Percentiles rank a stretch among this genome's conserved stretches.
phyloP scores from a whole-genome alignment of 1,140 invertebrate species.

The Tetramorium alpestre region DNA sequence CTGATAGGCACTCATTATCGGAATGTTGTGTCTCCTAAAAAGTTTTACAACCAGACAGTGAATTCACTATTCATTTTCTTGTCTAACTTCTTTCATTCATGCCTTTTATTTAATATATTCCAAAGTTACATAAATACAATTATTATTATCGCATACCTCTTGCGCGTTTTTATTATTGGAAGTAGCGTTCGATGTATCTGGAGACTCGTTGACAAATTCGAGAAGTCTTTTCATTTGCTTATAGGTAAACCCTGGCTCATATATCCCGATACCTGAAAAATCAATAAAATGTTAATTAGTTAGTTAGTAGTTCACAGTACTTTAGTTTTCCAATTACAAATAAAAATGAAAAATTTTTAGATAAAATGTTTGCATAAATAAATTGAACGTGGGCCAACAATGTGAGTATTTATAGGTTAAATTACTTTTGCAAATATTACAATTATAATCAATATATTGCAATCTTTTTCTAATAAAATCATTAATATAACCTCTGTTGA shows the following conservation, averaged over 20 bases:
- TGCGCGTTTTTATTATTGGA: slow-evolving; percentile 42
- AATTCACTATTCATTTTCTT: neutral
- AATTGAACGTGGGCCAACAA: too few species aligned
- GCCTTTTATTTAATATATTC: neutral
- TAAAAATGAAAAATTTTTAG: too few species aligned
- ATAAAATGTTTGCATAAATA: too few species aligned
- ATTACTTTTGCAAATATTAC: neutral
- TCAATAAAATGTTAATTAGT: neutral
- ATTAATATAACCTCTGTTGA: neutral
- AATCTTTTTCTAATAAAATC: neutral
- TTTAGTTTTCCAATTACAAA: too few species aligned
- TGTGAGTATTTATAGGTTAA: too few species aligned
- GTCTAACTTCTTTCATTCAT: neutral
- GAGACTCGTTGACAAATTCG: slow-evolving; percentile 66
- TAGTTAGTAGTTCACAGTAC: neutral
- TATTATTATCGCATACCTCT: slow-evolving; percentile 45
- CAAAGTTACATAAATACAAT: neutral
- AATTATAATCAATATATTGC: too few species aligned
- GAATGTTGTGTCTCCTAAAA: slow-evolving; percentile 18
- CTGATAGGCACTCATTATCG: slow-evolving; percentile 25
- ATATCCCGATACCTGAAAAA: slow-evolving; percentile 69
- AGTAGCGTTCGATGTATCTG: slow-evolving; percentile 59
- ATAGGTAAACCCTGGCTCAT: slow-evolving; percentile 59
- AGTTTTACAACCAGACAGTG: neutral
- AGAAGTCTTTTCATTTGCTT: slow-evolving; percentile 69